Base-by-base conservation (phyloP, 1,140 invertebrate genomes). In the Branchinecta lynchi region DNA sequence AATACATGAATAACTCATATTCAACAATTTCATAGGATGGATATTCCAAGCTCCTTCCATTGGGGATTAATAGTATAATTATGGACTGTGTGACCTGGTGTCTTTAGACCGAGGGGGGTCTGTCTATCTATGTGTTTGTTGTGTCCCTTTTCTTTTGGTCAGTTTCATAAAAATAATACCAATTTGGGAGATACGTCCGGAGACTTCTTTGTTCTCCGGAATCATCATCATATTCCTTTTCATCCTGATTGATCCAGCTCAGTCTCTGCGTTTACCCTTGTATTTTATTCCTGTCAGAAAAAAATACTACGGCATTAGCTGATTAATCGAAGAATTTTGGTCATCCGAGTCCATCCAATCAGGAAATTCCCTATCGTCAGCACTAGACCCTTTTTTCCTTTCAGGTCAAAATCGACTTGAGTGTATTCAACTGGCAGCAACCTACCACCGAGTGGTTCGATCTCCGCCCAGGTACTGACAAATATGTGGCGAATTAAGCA, bases 361-460 rank as follows among this genome's bases (percentile, higher is more conserved):
- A 32, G 32, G 32, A 32, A 32, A 32, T 32, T 32, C 32, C 32
- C 32, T 32, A 3, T 32, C 32, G 32, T 32, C 32, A 32, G 32
- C 32, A 32, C 32, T 32, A 5, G 32, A 32, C 5, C 44, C 44
- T 60, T 74, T 71, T 17, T 74, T 68, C 76, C 44, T 81, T 82
- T 72, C 75, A 86, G 84, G 79, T 87, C 15, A 80, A 85, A 46
- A 78, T 89, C 7, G 84, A 86, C 78, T 78, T 89, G 8, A 80
- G 81, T 43, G 83, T 86, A 68, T 79, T 86, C 21, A 86, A 88
- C 74, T 76, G 87, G 65, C 80, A 82, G 0, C 83, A 86, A 76
- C 80, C 85, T 3, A 79, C 82, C 69, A 88, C 85, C 8, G 78
- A 80, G 51, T 89, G 87, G 87, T 87, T 86, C 75, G 87, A 89